Evolutionary conservation across 2,113 vertebrate genomes (phyloP).

Genomic region (Erythrocercus mccallii): DNA sequence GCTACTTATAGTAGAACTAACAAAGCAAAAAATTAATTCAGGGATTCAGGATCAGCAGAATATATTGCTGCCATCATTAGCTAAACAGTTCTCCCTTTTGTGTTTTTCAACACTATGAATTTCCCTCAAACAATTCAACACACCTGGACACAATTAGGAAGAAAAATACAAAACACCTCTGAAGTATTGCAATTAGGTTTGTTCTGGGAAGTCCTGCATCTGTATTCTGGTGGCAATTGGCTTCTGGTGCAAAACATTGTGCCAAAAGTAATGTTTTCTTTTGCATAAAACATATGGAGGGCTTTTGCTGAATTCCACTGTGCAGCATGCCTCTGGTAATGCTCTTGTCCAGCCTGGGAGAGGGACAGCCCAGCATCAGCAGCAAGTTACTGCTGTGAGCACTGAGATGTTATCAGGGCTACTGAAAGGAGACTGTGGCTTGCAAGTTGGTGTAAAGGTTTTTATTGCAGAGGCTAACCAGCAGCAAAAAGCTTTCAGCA

Average conservation of each 20-base stretch:
- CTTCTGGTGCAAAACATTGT: background rate
- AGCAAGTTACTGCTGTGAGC: background rate
- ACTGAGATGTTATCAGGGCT: background rate
- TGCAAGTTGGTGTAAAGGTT: background rate
- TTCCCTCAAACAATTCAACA: constrained; percentile 44
- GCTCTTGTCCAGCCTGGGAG: background rate
- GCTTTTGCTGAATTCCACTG: background rate
- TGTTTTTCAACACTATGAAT: background rate
- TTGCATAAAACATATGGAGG: background rate
- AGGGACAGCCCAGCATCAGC: background rate
- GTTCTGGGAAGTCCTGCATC: constrained; percentile 42
- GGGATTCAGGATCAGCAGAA: background rate
- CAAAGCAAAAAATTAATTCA: background rate
- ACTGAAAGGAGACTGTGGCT: background rate
- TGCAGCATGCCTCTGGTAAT: background rate
- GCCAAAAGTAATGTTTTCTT: constrained; percentile 60
- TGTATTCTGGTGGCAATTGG: constrained; percentile 40
- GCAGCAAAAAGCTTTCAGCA: background rate
- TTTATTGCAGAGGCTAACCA: background rate
- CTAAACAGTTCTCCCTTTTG: background rate
- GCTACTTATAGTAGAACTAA: background rate
- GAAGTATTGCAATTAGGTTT: constrained; percentile 51
- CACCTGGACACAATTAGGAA: constrained; percentile 55
- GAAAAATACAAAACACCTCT: constrained; percentile 48
- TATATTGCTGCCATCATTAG: background rate